Evolutionary conservation across 1,140 invertebrate species (phyloP).

Genomic region (Metaphire vulgaris): DNA sequence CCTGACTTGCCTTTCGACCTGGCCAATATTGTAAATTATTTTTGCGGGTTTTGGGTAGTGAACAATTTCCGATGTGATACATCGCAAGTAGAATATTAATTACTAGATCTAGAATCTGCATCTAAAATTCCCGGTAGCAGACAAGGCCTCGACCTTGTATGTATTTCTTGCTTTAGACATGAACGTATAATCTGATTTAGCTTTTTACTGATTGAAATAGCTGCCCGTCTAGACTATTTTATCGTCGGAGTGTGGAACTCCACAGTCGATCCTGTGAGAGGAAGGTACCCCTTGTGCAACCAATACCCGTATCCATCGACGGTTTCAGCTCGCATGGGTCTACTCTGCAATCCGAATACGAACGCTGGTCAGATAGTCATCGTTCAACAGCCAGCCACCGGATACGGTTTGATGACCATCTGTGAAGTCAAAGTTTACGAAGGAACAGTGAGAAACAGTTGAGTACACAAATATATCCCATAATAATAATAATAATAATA

Average conservation of each 20-base stretch:
- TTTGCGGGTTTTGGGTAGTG: no score
- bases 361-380: not conserved
- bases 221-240: constrained; percentile 2
- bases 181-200: no score
- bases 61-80: no score
- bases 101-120: no score
- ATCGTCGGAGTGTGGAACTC: not conserved
- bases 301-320: not conserved
- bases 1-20: no score
- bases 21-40: no score
- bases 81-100: no score
- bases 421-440: constrained; percentile 3
- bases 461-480: no score
- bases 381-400: not conserved
- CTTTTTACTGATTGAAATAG: not conserved
- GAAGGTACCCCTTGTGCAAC: not conserved
- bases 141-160: no score
- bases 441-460: not conserved
- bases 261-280: not conserved
- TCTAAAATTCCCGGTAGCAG: no score
- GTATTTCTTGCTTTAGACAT: no score
- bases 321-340: not conserved
- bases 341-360: not conserved
- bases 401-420: not conserved
- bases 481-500: no score